phyloP scores from a whole-genome alignment of 37 sponge, comb jelly and placozoan species.

The Axinella damicornis region DNA sequence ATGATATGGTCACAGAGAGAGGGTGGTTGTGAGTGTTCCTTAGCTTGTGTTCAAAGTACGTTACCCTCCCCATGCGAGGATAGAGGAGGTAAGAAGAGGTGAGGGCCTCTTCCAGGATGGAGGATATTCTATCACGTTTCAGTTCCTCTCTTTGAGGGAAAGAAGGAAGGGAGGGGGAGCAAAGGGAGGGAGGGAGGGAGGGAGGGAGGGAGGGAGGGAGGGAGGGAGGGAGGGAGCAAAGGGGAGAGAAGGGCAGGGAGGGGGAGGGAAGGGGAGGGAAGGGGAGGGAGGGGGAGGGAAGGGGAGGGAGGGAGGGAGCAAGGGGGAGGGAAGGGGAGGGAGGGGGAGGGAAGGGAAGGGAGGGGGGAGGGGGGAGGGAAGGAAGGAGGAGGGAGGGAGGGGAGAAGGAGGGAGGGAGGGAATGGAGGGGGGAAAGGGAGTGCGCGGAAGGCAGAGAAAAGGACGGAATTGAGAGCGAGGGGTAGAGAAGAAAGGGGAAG shows the following conservation, averaged over 20 bases:
- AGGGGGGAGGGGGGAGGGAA: no score
- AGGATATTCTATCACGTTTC: slow-evolving; percentile 10
- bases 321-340: no score
- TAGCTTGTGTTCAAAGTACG: slow-evolving; percentile 54
- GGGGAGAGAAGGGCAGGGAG: no score
- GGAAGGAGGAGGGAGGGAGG: no score
- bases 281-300: no score
- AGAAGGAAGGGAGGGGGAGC: slow-evolving; percentile 1
- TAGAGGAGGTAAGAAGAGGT: slow-evolving; percentile 26
- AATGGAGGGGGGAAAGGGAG: no score
- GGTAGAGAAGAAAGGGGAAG: no score
- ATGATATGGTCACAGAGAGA: slow-evolving; percentile 22
- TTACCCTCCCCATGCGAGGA: slow-evolving; percentile 6
- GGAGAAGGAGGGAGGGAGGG: no score
- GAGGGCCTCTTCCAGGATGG: slow-evolving; percentile 26
- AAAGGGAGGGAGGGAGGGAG: neutral
- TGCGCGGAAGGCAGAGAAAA: no score
- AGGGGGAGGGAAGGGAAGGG: no score
- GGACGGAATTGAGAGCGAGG: no score
- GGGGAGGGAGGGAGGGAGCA: no score
- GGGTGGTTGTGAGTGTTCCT: slow-evolving; percentile 39
- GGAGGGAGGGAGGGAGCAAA: neutral
- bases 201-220: neutral
- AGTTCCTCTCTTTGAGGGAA: slow-evolving; percentile 23
- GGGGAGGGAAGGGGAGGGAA: neutral